Evolutionary conservation across 2,113 vertebrate genomes (phyloP), one percentile per base, ranked within the genome.

Genomic region (Holacanthus passer): DNA sequence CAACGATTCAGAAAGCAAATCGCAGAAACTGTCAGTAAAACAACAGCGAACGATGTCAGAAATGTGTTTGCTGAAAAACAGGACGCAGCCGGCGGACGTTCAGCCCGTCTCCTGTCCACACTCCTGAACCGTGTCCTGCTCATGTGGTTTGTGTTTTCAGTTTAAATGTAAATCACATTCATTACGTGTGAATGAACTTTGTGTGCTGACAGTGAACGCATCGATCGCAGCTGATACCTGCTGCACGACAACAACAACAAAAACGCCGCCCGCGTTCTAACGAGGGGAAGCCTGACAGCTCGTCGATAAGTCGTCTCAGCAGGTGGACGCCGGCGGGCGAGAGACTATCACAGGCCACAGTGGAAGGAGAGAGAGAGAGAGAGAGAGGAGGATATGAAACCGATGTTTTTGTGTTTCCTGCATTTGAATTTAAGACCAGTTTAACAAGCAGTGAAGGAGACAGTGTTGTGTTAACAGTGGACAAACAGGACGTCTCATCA

Each of bases 271-370:
- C 24, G 69, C 10, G 19, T 52, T 9, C 76, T 83, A 81, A 86
- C 29, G 37, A 86, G 76, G 43, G 62, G 39, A 79, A 79, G 9
- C 8, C 87, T 70, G 73, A 88, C 87, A 88, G 77, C 72, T 86
- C 6, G 27, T 83, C 64, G 45, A 83, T 86, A 86, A 77, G 80
- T 81, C 77, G 37, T 70, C 81, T 65, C 43, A 74, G 73, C 72
- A 70, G 83, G 76, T 70, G 11, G 47, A 19, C 68, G 5, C 19
- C 6, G 24, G 35, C 13, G 16, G 63, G 1, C 10, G 31, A 45
- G 84, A 82, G 81, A 63, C 67, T 0, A 16, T 16, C 55, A 0
- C 62, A 20, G 20, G 27, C 63, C 63, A 17, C 60, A n/a, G 45
- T 6, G 13, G 8, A 19, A 4, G 1, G 32, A 27, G 50, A 11